Percentiles rank a stretch among this genome's conserved stretches.
Conservation (phyloP, 1,140 invertebrate genomes). For the Pollicipes pollicipes region DNA sequence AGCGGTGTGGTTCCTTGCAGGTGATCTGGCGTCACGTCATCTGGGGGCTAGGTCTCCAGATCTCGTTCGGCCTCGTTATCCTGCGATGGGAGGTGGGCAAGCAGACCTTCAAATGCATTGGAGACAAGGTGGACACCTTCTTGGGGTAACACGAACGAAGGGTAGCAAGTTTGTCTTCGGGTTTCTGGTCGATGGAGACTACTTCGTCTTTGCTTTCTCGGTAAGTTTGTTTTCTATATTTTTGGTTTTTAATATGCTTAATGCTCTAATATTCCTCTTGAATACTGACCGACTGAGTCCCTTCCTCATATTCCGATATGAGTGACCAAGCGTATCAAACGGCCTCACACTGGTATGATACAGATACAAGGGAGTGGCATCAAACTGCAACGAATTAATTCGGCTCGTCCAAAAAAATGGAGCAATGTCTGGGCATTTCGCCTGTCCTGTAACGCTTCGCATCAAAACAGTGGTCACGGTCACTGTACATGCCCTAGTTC, state of each 20-base stretch:
- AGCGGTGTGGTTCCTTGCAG: conserved; percentile 25
- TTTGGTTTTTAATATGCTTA: neutral
- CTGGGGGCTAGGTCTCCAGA: conserved; percentile 65
- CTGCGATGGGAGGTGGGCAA: conserved; percentile 65
- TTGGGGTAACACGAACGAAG: conserved; percentile 49
- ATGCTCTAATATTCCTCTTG: neutral
- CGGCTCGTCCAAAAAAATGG: too few species aligned
- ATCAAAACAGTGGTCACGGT: too few species aligned
- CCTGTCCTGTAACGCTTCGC: too few species aligned
- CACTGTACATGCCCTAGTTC: too few species aligned
- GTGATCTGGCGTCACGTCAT: conserved; percentile 58
- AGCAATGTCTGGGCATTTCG: too few species aligned
- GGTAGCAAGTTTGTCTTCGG: conserved; percentile 78
- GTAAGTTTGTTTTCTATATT: conserved; percentile 34
- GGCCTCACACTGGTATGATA: too few species aligned
- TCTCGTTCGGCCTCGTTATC: conserved; percentile 64
- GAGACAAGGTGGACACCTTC: conserved; percentile 50
- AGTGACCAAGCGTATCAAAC: too few species aligned
- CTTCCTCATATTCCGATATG: too few species aligned
- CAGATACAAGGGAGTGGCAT: too few species aligned
- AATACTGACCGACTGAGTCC: too few species aligned
- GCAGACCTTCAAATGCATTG: conserved; percentile 56
- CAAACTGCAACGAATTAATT: too few species aligned
- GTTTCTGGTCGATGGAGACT: conserved; percentile 37
- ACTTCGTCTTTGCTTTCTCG: conserved; percentile 54